These are phyloP conservation scores for Conus betulinus DNA, from an alignment of 1,140 invertebrate species.

Conservation along the genomic window DNA sequence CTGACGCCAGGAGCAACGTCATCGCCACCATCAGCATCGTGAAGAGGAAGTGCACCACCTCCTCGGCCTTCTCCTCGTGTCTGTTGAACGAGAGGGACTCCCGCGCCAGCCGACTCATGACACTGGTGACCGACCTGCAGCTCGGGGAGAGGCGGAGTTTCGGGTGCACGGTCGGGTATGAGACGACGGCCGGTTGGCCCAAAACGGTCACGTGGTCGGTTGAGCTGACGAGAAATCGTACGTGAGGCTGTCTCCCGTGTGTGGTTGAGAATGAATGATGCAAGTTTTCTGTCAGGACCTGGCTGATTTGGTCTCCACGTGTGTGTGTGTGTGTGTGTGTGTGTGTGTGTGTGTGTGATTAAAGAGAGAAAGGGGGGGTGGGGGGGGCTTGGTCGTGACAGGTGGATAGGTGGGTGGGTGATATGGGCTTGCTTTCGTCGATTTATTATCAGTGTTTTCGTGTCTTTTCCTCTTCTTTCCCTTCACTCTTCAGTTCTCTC, in stretches of 20 bases:
- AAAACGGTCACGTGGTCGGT: conserved; percentile 9
- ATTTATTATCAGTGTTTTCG: background rate
- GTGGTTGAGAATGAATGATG: background rate
- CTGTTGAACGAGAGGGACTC: background rate
- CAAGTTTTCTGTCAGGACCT: background rate
- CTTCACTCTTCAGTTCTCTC: background rate
- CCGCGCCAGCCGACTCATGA: background rate
- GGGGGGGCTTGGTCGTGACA: no score
- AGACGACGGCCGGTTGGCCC: conserved; percentile 1
- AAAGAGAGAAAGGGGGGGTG: no score
- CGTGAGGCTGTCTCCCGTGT: background rate
- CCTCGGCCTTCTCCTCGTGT: background rate
- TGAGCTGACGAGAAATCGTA: conserved; percentile 1
- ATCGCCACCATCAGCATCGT: conserved; percentile 26
- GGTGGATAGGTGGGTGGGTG: no score
- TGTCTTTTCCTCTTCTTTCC: background rate
- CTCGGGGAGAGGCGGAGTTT: background rate
- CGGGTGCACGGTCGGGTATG: conserved; percentile 28
- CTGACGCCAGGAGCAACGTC: background rate
- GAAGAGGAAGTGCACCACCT: conserved; percentile 22
- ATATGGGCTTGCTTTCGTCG: no score
- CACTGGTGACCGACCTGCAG: conserved; percentile 2
- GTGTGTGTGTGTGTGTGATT: no score
- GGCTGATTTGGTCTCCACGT: no score
- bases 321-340: no score